Conservation (phyloP, 2,797 vertebrate species). For the Phrynocephalus vlangalii region DNA sequence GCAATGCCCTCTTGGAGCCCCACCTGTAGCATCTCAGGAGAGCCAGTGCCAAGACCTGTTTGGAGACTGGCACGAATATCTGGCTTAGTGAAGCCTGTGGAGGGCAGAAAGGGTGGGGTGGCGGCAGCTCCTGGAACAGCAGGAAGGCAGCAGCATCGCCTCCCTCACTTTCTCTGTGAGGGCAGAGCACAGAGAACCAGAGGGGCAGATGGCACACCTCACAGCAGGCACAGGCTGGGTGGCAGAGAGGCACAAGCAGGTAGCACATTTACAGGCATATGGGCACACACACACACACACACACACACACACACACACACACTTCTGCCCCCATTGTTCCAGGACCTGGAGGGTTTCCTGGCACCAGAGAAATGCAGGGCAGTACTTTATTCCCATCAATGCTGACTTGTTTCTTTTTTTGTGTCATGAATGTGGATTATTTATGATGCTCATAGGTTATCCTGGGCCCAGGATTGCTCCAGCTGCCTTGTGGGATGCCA, state of each 20-base stretch:
- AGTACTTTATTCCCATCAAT: not conserved
- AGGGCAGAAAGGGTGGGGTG: too few relatives aligned
- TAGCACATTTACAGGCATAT: too few relatives aligned
- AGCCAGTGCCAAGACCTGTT: not conserved
- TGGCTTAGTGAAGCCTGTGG: not conserved
- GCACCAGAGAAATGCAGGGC: not conserved
- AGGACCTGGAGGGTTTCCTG: not conserved
- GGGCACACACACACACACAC: too few relatives aligned
- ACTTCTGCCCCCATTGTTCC: not conserved
- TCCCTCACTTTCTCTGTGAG: too few relatives aligned
- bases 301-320: too few relatives aligned
- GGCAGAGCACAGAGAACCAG: not conserved
- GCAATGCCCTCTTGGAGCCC: slow-evolving; percentile 22
- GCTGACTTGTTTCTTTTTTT: not conserved
- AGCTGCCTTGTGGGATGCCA: not conserved
- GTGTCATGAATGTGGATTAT: not conserved
- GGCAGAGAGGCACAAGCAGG: not conserved
- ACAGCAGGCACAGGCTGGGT: too few relatives aligned
- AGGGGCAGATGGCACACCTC: too few relatives aligned
- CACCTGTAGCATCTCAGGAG: fast-evolving
- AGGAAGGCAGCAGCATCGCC: too few relatives aligned
- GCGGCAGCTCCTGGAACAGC: too few relatives aligned
- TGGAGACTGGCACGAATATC: not conserved
- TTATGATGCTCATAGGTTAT: not conserved
- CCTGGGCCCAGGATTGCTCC: not conserved